A percentile compares a stretch with the other conserved stretches of the same genome.
phyloP scores from a whole-genome alignment of 2,113 vertebrate genomes.

The Candoia aspera region DNA sequence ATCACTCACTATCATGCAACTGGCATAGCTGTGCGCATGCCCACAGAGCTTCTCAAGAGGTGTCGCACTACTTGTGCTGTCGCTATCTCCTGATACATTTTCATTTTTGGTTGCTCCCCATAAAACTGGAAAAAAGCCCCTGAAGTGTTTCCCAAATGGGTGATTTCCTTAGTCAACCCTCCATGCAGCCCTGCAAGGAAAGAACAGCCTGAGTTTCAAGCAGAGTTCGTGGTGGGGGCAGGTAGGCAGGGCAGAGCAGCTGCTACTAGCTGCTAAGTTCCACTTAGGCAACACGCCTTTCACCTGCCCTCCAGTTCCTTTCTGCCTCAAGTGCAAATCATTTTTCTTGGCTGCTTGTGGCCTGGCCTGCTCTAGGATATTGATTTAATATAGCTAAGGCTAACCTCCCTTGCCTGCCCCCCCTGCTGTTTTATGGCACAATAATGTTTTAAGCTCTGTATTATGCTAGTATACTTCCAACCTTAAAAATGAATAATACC shows the following conservation, averaged over 20 bases:
- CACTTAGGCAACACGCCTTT: not conserved
- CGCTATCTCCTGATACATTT: not conserved
- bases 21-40: not conserved
- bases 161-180: not conserved
- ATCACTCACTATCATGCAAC: not conserved
- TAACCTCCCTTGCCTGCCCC: not conserved
- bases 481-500: not conserved
- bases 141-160: not conserved
- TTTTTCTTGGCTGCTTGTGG: not conserved
- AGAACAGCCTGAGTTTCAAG: not conserved
- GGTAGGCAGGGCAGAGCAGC: not conserved
- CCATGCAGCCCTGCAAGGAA: not conserved
- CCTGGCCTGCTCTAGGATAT: not conserved
- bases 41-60: not conserved
- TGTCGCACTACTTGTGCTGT: not conserved
- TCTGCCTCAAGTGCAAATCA: not conserved
- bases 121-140: not conserved
- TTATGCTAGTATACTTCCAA: not conserved
- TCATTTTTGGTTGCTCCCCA: not conserved
- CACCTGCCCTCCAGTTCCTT: not conserved
- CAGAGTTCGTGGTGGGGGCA: not conserved
- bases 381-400: conserved; percentile 3
- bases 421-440: not conserved
- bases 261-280: not conserved
- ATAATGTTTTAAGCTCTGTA: not conserved